Percentiles rank a stretch among this genome's conserved stretches.
Evolutionary conservation across 2,113 vertebrate species (phyloP).

Genomic region (Scophthalmus maximus): DNA sequence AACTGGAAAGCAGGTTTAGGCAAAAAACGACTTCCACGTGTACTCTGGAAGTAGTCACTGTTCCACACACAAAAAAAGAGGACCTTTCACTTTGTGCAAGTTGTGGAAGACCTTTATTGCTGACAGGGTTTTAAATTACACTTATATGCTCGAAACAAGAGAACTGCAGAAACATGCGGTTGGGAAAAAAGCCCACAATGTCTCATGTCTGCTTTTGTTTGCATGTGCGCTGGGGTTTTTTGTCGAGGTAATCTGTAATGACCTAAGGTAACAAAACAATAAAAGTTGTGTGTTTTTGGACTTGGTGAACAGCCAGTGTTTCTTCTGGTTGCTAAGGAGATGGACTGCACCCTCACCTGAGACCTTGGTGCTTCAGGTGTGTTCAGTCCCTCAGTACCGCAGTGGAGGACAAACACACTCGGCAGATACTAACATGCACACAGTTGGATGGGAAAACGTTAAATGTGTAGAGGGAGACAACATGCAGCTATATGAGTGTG

Average conservation of each 20-base stretch:
- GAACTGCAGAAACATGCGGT: background rate
- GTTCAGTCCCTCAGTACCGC: constrained; percentile 57
- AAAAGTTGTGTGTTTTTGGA: constrained; percentile 38
- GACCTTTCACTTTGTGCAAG: constrained; percentile 29
- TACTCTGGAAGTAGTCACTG: constrained; percentile 40
- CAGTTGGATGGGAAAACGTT: background rate
- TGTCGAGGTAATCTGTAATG: constrained; percentile 34
- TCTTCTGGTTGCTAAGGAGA: constrained; percentile 71
- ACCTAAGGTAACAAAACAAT: constrained; percentile 50
- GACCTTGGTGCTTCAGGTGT: constrained; percentile 66
- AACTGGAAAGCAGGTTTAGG: constrained; percentile 66
- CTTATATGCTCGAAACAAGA: constrained; percentile 11
- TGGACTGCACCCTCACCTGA: constrained; percentile 71
- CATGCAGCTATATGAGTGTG: background rate
- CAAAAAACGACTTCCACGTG: constrained; percentile 72
- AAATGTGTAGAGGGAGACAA: constrained; percentile 4
- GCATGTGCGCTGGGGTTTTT: background rate
- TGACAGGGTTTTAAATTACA: constrained; percentile 2
- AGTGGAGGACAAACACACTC: constrained; percentile 43
- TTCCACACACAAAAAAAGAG: constrained; percentile 25
- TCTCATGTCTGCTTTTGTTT: constrained; percentile 4
- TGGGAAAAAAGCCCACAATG: constrained; percentile 28
- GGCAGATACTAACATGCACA: constrained; percentile 22
- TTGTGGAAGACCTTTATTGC: constrained; percentile 1
- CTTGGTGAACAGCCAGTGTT: constrained; percentile 49